Evolutionary conservation across 1,140 invertebrate genomes (phyloP), one percentile per base, ranked within the genome.

Genomic region (Cylas formicarius): DNA sequence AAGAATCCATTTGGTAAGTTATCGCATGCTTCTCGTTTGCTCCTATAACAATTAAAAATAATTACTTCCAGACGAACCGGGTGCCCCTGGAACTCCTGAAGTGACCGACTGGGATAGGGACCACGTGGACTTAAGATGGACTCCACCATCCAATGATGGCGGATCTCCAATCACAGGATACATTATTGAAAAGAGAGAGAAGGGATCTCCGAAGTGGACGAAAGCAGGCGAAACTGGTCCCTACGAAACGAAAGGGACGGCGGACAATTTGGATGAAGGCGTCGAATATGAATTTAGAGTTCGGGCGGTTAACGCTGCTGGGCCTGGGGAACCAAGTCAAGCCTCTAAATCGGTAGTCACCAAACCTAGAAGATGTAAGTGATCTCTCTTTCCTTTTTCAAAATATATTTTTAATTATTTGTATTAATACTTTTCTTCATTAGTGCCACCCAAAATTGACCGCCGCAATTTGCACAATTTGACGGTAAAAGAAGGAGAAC

Each of bases 1-100:
- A 97, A 97, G 70, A 96, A 98, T 88, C 93, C 93, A 57, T 99
- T 90, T 66, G 90, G 85, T 90, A 67, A 71, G 72, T 66, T 50
- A 31, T 21, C 9, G 17, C 26, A 35, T 7, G 14, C 8, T 27
- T n/a, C n/a, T n/a, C n/a, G n/a, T n/a, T n/a, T n/a, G 10, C 9
- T 13, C 21, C 17, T 18, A 19, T 24, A 11, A 20, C 34, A 28
- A 27, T 45, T 8, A 35, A n/a, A n/a, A n/a, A n/a, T 8, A 21
- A 23, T 27, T 40, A 20, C 45, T 55, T 66, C 27, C 54, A 85
- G 87, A 95, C 68, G 86, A 90, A 65, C 91, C 92, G 55, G 91
- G 89, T 43, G 80, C 89, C 55, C 90, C 91, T 44, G 87, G 87
- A 27, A 80, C 81, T 45, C 90, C 90, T 14, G 87, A 94, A 63